Evolutionary conservation across 2,888 invertebrate genomes (phyloP), one percentile per base, ranked within the genome.

Genomic region (Sesia apiformis): DNA sequence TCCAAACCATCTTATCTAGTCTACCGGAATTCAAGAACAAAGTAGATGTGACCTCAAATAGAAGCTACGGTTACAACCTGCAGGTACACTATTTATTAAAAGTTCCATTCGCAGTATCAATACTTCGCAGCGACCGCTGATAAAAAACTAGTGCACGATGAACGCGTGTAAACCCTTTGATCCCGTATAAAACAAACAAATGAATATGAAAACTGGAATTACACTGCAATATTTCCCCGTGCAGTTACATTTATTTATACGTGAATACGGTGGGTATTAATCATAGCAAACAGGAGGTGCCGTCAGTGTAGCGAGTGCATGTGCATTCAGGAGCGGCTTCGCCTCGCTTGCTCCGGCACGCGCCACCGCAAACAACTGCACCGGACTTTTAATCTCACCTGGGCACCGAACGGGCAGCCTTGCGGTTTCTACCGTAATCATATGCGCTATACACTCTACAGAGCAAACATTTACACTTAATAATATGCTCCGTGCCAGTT

Each of bases 321-420:
- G 74, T 77, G 79, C 74, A 78, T 77, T 72, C 74, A 74, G 70
- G 66, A 69, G 66, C 69, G 62, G 63, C 59, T 61, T 64, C 65
- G 61, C 52, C 55, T 55, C 60, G 50, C 46, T 46, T 7, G 41
- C 41, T 7, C 56, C 60, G 57, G 55, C 55, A 57, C 53, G 66
- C 63, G 58, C 62, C 60, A 65, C 81, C 78, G 75, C 80, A 78
- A 81, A 83, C 82, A 78, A 81, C 76, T 81, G 81, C 72, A 66
- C 68, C 66, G 76, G 81, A 79, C 78, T 86, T 86, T 86, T 86
- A 85, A 85, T 85, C 79, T 81, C 70, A 78, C 81, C 77, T 78
- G 76, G 70, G 72, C 68, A 66, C 66, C 59, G 56, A 58, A 61
- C 57, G 56, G 55, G 56, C 52, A 55, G 53, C 57, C 52, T 58